phyloP scores from a whole-genome alignment of 2,888 invertebrate genomes.

The Watsonalla cultraria region DNA sequence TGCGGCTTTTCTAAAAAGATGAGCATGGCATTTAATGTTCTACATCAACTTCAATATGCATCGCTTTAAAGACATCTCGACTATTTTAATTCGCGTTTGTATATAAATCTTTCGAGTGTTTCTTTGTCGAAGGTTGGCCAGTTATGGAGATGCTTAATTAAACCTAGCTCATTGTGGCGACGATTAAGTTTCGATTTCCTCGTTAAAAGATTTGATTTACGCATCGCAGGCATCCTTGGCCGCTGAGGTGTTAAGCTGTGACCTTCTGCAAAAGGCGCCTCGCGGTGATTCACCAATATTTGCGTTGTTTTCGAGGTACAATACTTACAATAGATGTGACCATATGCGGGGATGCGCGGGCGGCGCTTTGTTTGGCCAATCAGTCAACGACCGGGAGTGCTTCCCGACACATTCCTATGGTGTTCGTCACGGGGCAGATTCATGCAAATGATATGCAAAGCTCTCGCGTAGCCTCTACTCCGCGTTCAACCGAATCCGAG shows the following conservation, averaged over 20 bases:
- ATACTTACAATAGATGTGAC: slow-evolving; percentile 43
- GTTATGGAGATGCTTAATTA: slow-evolving; percentile 60
- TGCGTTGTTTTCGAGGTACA: slow-evolving; percentile 40
- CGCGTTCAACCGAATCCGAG: slow-evolving; percentile 25
- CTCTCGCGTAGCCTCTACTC: slow-evolving; percentile 42
- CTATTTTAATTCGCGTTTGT: slow-evolving; percentile 36
- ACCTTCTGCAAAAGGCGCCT: slow-evolving; percentile 59
- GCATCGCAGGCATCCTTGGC: slow-evolving; percentile 48
- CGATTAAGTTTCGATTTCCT: slow-evolving; percentile 41
- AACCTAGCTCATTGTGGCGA: slow-evolving; percentile 42
- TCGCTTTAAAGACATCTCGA: slow-evolving; percentile 6
- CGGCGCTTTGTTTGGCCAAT: slow-evolving; percentile 43
- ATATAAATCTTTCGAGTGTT: slow-evolving; percentile 47
- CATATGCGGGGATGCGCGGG: slow-evolving; percentile 33
- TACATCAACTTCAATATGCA: slow-evolving; percentile 6
- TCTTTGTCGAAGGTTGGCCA: slow-evolving; percentile 45
- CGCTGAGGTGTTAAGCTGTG: slow-evolving; percentile 44
- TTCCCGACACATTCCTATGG: slow-evolving; percentile 50
- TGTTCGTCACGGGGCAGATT: slow-evolving; percentile 57
- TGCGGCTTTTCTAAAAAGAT: neutral
- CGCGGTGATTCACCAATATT: slow-evolving; percentile 55
- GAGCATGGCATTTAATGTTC: no score
- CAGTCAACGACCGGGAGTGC: slow-evolving; percentile 56
- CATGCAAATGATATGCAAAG: slow-evolving; percentile 60
- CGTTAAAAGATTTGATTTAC: slow-evolving; percentile 60